Evolutionary conservation across 2,797 vertebrate genomes (phyloP), one percentile per base, ranked within the genome.

Genomic region (Ptychadena robeensis): DNA sequence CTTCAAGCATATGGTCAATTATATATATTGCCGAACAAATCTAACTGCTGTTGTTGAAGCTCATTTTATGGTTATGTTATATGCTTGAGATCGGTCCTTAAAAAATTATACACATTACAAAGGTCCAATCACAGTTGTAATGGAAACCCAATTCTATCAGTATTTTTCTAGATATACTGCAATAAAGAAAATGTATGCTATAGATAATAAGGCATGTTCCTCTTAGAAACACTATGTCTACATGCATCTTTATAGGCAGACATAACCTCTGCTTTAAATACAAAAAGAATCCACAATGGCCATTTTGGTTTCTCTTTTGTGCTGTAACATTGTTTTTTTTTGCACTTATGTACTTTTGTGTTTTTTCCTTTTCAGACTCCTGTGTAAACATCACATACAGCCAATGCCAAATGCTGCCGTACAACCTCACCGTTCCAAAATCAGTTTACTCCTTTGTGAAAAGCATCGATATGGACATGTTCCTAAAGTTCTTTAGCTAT

Each of bases 331-430:
- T 66, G 1, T 53, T 15, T 66, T 66, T 18, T 27, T 34, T 34
- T 22, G n/a, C 1, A 37, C 32, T n/a, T n/a, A 61, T 25, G 27
- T 5, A 68, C 31, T 10, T 14, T 40, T 44, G 3, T 34, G 65
- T 7, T 0, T 7, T 65, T 68, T 74, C 9, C 68, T 63, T 89
- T 89, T 82, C 92, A 97, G 97, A 94, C 86, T 80, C 87, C 87
- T 98, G 97, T 88, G 89, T 90, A 91, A 94, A 89, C 86, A 93
- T 97, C 83, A 88, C 88, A 25, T 93, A 95, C 92, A 93, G 89
- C 86, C 96, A 96, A 78, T 98, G 97, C 90, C 94, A 96, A 92
- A 95, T 96, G 91, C 85, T 98, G 86, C 95, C 96, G 1, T 98
- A 98, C 90, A 96, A 97, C 86, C 92, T 93, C 80, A 95, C 94